Evolutionary conservation across 2,797 vertebrate species (phyloP).

Genomic region (Spheniscus humboldti): DNA sequence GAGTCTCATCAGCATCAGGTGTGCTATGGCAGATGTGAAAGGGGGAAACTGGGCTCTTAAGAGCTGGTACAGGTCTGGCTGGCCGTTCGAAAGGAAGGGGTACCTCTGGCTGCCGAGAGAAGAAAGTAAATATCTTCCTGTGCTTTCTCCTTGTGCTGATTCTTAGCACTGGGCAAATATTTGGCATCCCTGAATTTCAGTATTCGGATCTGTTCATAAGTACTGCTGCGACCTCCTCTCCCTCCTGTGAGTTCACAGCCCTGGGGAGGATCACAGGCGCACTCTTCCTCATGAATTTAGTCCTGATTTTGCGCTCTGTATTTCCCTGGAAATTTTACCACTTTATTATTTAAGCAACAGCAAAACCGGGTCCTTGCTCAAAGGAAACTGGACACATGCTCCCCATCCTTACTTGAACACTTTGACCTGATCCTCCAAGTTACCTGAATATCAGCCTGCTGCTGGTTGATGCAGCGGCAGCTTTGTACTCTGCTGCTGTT

Average conservation of each 20-base stretch:
- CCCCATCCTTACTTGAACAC: not conserved
- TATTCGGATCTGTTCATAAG: not conserved
- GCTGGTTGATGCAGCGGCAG: not conserved
- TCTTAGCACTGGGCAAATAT: not conserved
- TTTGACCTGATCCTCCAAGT: not conserved
- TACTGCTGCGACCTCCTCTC: not conserved
- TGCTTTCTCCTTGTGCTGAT: not conserved
- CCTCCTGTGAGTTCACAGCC: not conserved
- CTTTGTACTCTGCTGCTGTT: not conserved
- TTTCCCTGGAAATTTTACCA: not conserved
- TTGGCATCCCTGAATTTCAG: not conserved
- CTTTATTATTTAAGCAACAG: not conserved
- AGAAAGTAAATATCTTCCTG: not conserved
- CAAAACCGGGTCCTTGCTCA: not conserved
- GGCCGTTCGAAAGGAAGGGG: not conserved
- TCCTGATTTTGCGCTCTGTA: not conserved
- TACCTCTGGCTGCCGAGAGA: not conserved
- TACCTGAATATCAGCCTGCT: not conserved
- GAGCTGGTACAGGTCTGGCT: not conserved
- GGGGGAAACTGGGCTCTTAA: not conserved
- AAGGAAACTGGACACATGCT: not conserved
- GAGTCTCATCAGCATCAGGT: not conserved
- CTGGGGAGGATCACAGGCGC: accelerated
- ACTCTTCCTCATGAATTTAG: not conserved
- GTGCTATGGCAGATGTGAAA: not conserved